These are phyloP conservation scores for Gryllus bimaculatus DNA, from an alignment of 1,140 invertebrate species.

Conservation along the genomic window DNA sequence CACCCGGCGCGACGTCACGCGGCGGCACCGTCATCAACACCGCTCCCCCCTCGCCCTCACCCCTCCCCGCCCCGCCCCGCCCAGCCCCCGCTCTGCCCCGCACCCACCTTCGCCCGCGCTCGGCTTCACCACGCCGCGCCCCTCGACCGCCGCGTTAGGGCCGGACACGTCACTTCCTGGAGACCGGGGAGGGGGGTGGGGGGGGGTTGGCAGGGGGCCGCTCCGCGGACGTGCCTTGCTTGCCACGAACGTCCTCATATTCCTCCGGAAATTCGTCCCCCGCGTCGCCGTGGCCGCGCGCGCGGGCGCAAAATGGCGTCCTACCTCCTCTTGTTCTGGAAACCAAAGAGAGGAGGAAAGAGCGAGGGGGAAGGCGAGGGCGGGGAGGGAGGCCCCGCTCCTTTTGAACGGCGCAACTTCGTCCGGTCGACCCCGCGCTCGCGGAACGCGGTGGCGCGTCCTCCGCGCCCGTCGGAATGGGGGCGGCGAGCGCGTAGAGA, in stretches of 20 bases:
- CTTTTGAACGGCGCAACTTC: not conserved
- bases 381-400: not conserved
- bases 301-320: not conserved
- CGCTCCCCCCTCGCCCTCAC: too few relatives aligned
- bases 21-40: too few relatives aligned
- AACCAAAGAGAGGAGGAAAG: slow-evolving; percentile 3
- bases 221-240: not conserved
- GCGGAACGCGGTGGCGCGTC: not conserved
- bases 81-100: too few relatives aligned
- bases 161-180: not conserved
- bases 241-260: not conserved
- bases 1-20: too few relatives aligned
- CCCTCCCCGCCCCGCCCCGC: too few relatives aligned
- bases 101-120: too few relatives aligned
- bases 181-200: too few relatives aligned
- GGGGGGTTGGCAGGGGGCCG: not conserved
- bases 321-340: not conserved
- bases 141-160: too few relatives aligned
- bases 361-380: not conserved
- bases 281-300: too few relatives aligned
- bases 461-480: not conserved
- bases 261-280: not conserved
- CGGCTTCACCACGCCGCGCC: not conserved
- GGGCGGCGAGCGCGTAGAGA: too few relatives aligned
- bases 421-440: not conserved